Percentiles rank a stretch among this genome's conserved stretches.
These are phyloP conservation scores for Cottus gobio DNA, from an alignment of 2,113 vertebrate genomes.

Conservation along the genomic window DNA sequence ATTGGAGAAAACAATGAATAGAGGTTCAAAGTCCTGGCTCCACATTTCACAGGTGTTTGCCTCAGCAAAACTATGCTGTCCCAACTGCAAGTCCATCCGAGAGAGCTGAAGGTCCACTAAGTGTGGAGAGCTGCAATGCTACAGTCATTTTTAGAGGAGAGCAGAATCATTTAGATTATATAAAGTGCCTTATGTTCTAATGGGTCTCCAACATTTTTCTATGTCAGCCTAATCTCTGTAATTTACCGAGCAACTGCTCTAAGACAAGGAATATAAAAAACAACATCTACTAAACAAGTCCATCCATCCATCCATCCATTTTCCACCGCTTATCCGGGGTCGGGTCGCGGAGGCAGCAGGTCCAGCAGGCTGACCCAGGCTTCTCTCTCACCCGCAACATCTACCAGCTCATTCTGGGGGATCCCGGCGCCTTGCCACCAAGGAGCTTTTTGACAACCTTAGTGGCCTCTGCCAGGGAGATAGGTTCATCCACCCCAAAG, in stretches of 20 bases:
- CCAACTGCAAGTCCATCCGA: constrained; percentile 25
- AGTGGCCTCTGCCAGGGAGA: too few relatives aligned
- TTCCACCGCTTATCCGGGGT: too few relatives aligned
- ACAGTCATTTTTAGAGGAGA: constrained; percentile 18
- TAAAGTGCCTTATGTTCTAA: not conserved
- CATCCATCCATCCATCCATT: too few relatives aligned
- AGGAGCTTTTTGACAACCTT: too few relatives aligned
- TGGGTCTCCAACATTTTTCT: not conserved
- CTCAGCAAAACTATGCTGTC: constrained; percentile 20
- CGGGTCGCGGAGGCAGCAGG: too few relatives aligned
- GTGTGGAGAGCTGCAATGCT: constrained; percentile 1
- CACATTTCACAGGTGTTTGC: constrained; percentile 31
- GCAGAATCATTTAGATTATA: not conserved
- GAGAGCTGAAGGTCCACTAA: constrained; percentile 5
- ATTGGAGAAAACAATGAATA: constrained; percentile 10
- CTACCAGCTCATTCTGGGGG: too few relatives aligned
- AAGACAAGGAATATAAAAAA: not conserved
- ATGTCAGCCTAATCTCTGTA: not conserved
- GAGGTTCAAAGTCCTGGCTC: constrained; percentile 14
- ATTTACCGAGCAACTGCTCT: not conserved
- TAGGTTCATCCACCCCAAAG: too few relatives aligned
- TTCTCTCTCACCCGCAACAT: too few relatives aligned
- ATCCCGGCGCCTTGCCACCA: too few relatives aligned
- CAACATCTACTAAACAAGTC: not conserved
- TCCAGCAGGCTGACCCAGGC: too few relatives aligned